phyloP scores from a whole-genome alignment of 2,888 invertebrate species.

The Amphimallon solstitiale region DNA sequence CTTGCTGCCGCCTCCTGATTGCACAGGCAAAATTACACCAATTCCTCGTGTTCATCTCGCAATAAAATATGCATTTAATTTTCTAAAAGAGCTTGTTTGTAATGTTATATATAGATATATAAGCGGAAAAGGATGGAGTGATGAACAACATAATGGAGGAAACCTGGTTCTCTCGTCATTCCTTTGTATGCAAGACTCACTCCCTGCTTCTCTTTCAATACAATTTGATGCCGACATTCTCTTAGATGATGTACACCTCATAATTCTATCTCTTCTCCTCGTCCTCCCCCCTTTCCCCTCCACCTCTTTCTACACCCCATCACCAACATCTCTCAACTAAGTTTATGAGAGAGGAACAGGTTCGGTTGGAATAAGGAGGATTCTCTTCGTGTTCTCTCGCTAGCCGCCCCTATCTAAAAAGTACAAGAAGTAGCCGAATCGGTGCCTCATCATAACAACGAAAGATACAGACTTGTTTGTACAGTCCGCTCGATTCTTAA shows the following conservation, averaged over 20 bases:
- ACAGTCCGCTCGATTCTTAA: slow-evolving; percentile 50
- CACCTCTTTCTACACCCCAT: slow-evolving; percentile 42
- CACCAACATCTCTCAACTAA: no score
- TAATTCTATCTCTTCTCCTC: slow-evolving; percentile 51
- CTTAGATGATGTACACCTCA: background rate
- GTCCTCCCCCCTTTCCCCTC: slow-evolving; percentile 42
- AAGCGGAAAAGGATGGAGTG: slow-evolving; percentile 14
- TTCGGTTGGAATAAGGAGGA: background rate
- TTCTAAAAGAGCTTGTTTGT: slow-evolving; percentile 51
- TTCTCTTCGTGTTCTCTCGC: background rate
- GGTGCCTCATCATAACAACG: slow-evolving; percentile 6
- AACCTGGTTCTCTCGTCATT: slow-evolving; percentile 45
- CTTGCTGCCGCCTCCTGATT: no score
- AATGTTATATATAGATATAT: slow-evolving; percentile 45
- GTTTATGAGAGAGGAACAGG: no score
- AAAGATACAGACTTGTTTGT: slow-evolving; percentile 54
- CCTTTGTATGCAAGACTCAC: slow-evolving; percentile 51
- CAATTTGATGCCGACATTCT: slow-evolving; percentile 46
- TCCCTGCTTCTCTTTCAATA: slow-evolving; percentile 51
- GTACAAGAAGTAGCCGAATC: slow-evolving; percentile 16
- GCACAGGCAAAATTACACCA: slow-evolving; percentile 3
- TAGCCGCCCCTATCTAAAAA: background rate
- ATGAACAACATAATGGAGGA: slow-evolving; percentile 49
- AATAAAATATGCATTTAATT: slow-evolving; percentile 58
- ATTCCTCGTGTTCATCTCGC: slow-evolving; percentile 44